Evolutionary conservation across 2,113 vertebrate genomes (phyloP), one percentile per base, ranked within the genome.

Genomic region (Uropsilus gracilis): DNA sequence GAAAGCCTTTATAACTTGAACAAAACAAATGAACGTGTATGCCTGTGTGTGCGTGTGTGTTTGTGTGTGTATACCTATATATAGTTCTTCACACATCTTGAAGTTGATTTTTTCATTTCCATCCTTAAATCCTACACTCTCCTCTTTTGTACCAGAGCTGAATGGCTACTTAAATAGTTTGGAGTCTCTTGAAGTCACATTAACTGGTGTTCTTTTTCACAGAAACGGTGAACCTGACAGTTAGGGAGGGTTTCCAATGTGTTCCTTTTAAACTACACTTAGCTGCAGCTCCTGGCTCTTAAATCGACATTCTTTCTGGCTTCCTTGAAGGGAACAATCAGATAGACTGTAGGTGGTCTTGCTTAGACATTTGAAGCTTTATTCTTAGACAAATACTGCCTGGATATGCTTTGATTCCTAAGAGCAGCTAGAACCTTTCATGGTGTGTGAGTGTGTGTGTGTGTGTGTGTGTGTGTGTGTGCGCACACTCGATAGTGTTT

Each of bases 281-380:
- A 93, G 92, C 94, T 69, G 84, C 87, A 77, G 80, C 92, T 94
- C 80, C 72, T 96, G 93, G 91, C 80, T 96, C 90, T 95, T 86
- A 92, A 97, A 96, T 97, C 87, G 86, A 96, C 96, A 89, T 97
- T 97, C 94, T 97, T 94, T 94, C 93, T 96, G 66, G 90, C 78
- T 98, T 98, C 95, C 91, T 96, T 98, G 46, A 97, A 94, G 95
- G 94, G 95, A 98, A 96, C 96, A 98, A 97, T 98, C 98, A 97
- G 92, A 95, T 94, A 66, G 92, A 75, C 97, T 93, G 91, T 97
- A 98, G 98, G 98, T 98, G 98, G 98, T 68, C 98, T 96, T 97
- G 96, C 94, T 94, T 95, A 96, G 96, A 96, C 80, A 72, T 75
- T 66, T 37, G 95, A 93, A 68, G 94, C 42, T 95, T 97, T 96